These are phyloP conservation scores for Echinarachnius parma DNA, from an alignment of 53 echinoderm and acorn worm genomes.

Conservation along the genomic window DNA sequence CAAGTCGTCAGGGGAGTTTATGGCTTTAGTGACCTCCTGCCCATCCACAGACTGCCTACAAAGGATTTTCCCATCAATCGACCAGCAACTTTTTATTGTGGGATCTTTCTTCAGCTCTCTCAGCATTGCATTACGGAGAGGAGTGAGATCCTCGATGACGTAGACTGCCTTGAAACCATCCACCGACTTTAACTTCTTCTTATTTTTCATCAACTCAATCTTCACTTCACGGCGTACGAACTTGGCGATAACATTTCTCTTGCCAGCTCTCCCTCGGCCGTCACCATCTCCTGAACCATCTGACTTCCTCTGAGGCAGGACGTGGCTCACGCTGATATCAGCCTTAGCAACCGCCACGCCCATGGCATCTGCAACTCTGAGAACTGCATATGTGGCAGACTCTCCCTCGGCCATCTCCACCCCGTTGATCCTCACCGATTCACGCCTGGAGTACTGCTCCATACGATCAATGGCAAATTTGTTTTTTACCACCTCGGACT, in stretches of 20 bases:
- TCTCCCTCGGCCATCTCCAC: background rate
- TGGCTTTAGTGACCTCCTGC: background rate
- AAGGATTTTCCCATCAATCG: background rate
- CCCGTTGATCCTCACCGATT: constrained; percentile 5
- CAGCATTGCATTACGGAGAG: constrained; percentile 14
- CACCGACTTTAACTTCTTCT: constrained; percentile 10
- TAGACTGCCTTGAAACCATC: background rate
- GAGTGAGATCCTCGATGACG: constrained; percentile 24
- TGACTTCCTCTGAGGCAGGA: background rate
- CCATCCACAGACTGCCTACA: constrained; percentile 4
- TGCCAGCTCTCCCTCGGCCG: too few species aligned
- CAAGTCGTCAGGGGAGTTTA: constrained; percentile 11
- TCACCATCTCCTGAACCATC: background rate
- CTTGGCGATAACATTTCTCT: constrained; percentile 22
- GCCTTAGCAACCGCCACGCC: background rate
- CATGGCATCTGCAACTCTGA: background rate
- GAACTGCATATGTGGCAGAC: constrained; percentile 1
- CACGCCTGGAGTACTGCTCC: constrained; percentile 24
- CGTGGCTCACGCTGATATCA: background rate
- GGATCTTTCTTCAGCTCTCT: background rate
- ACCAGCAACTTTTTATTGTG: constrained; percentile 9
- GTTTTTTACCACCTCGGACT: background rate
- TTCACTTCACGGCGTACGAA: constrained; percentile 18
- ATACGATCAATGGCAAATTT: constrained; percentile 1
- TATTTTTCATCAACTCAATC: constrained; percentile 6